A percentile compares a stretch with the other conserved stretches of the same genome.
phyloP scores from a whole-genome alignment of 92 coral and sea anemone species.

The Epizoanthus ramosus region DNA sequence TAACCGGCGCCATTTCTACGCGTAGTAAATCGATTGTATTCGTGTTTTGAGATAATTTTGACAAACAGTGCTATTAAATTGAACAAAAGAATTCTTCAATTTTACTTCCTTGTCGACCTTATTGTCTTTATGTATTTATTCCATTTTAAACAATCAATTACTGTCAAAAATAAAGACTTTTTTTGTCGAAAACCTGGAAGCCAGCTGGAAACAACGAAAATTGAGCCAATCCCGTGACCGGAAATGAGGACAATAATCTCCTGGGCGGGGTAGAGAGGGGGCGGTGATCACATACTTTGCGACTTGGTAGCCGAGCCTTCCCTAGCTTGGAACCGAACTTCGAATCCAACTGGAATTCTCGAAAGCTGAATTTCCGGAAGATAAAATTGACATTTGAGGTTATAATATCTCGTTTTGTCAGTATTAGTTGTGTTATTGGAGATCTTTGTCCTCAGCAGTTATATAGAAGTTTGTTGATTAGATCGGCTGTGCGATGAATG shows the following conservation, averaged over 20 bases:
- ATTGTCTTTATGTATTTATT: too few species aligned
- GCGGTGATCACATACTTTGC: conserved; percentile 5
- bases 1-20: background rate
- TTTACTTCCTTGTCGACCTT: too few species aligned
- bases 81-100: too few species aligned
- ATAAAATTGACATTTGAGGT: conserved; percentile 34
- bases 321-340: background rate
- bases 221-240: conserved; percentile 41
- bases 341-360: conserved; percentile 11
- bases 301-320: conserved; percentile 25
- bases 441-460: conserved; percentile 31
- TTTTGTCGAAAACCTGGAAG: background rate
- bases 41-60: background rate
- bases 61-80: too few species aligned
- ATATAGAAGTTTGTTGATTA: conserved; percentile 28
- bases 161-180: background rate
- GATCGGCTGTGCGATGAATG: conserved; percentile 25
- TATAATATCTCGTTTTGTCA: conserved; percentile 39
- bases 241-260: conserved; percentile 30
- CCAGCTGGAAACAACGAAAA: background rate
- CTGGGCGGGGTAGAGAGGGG: conserved; percentile 49
- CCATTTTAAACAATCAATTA: too few species aligned
- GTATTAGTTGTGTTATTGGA: conserved; percentile 36
- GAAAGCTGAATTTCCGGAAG: conserved; percentile 41
- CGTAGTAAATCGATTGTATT: too few species aligned